Conservation (phyloP, 1,140 invertebrate genomes). For the Leptinotarsa lineolata region DNA sequence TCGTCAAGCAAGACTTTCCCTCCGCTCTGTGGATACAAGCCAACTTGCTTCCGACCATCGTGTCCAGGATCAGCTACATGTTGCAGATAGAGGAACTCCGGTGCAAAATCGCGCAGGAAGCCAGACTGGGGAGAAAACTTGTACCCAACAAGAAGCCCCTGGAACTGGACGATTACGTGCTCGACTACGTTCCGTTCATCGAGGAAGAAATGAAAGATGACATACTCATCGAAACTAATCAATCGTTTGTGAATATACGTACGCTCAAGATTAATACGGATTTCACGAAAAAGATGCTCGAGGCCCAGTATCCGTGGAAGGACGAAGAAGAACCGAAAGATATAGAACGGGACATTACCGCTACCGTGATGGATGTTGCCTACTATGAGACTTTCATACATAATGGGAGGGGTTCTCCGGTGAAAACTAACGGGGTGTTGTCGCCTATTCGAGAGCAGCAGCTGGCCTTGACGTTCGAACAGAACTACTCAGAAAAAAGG, state of each 20-base stretch:
- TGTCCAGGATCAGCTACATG: conserved; percentile 79
- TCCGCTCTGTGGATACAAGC: conserved; percentile 90
- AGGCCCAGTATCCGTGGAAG: conserved; percentile 59
- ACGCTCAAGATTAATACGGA: conserved; percentile 40
- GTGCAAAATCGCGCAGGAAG: conserved; percentile 58
- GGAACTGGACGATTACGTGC: conserved; percentile 45
- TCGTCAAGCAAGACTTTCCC: conserved; percentile 82
- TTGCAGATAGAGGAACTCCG: conserved; percentile 82
- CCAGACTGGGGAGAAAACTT: conserved; percentile 15
- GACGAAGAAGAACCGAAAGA: conserved; percentile 68
- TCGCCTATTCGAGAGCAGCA: conserved; percentile 13
- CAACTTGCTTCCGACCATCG: conserved; percentile 83
- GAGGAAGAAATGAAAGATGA: conserved; percentile 11
- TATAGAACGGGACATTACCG: conserved; percentile 64
- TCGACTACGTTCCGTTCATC: conserved; percentile 38
- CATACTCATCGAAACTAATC: background rate
- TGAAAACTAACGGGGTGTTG: too few relatives aligned
- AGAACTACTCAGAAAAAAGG: background rate
- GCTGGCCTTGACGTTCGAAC: conserved; percentile 44
- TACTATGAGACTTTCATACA: conserved; percentile 68
- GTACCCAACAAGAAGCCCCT: conserved; percentile 40
- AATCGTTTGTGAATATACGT: background rate
- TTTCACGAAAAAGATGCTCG: conserved; percentile 44
- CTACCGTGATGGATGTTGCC: conserved; percentile 69
- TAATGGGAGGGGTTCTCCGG: background rate